These are phyloP conservation scores for Cavia porcellus DNA, from an alignment of 2,113 vertebrate species.

Conservation along the genomic window DNA sequence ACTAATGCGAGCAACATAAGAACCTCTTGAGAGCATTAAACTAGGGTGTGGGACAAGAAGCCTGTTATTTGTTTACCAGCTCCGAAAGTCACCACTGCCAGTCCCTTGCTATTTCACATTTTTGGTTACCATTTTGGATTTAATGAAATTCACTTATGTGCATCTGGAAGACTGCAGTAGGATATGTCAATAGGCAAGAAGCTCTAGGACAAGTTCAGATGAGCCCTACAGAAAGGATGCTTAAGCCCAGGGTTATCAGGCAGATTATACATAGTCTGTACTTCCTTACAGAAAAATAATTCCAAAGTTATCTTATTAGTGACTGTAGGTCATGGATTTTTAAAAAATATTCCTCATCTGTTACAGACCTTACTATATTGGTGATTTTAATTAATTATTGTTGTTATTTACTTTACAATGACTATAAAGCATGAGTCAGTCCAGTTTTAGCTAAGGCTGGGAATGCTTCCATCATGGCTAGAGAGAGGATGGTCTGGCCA, in stretches of 20 bases:
- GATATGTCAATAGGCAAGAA: neutral
- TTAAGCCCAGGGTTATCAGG: neutral
- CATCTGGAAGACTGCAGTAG: constrained; percentile 30
- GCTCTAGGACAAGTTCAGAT: neutral
- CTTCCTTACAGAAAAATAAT: constrained; percentile 17
- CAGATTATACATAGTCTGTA: neutral
- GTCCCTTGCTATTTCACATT: constrained; percentile 62
- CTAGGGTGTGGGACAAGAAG: constrained; percentile 78
- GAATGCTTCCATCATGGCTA: neutral
- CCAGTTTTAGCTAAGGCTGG: constrained; percentile 6
- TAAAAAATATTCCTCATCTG: neutral
- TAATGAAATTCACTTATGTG: constrained; percentile 54
- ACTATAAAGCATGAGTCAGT: constrained; percentile 3
- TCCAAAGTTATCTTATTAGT: constrained; percentile 1
- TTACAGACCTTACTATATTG: neutral
- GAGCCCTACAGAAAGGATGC: neutral
- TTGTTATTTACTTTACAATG: constrained; percentile 37
- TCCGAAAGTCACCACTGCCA: constrained; percentile 60
- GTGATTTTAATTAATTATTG: neutral
- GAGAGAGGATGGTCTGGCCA: constrained; percentile 62
- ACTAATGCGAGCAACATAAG: constrained; percentile 77
- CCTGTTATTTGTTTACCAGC: constrained; percentile 79
- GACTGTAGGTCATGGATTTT: neutral
- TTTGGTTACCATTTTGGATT: constrained; percentile 75
- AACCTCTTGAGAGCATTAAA: constrained; percentile 81